These are phyloP conservation scores for Nephila pilipes DNA, from an alignment of 1,140 invertebrate species.

Conservation along the genomic window DNA sequence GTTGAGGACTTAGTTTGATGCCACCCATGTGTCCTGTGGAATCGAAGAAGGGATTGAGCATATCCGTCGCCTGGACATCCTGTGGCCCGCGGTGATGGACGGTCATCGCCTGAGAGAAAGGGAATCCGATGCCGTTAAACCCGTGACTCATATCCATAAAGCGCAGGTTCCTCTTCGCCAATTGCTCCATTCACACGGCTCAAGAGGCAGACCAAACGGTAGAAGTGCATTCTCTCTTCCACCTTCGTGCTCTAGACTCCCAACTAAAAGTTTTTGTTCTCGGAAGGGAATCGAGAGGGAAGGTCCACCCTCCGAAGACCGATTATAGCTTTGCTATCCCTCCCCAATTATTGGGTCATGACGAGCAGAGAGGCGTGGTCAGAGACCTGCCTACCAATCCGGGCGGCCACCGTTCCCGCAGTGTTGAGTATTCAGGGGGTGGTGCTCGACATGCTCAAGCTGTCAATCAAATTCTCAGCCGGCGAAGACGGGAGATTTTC, in stretches of 20 bases:
- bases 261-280: constrained; percentile 61
- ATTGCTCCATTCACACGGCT: constrained; percentile 66
- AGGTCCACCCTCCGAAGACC: neutral
- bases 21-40: constrained; percentile 85
- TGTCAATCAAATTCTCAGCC: constrained; percentile 67
- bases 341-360: constrained; percentile 73
- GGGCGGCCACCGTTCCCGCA: constrained; percentile 1
- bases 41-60: constrained; percentile 91
- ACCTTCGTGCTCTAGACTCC: constrained; percentile 29
- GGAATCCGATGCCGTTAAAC: constrained; percentile 66
- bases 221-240: constrained; percentile 55
- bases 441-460: constrained; percentile 33
- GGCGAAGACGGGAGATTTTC: neutral
- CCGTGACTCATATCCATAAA: constrained; percentile 70
- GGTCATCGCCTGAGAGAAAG: constrained; percentile 62
- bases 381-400: constrained; percentile 63
- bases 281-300: neutral
- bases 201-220: constrained; percentile 26
- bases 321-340: constrained; percentile 51
- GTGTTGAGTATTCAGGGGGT: constrained; percentile 57
- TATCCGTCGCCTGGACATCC: constrained; percentile 79
- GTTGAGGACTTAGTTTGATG: constrained; percentile 88
- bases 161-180: constrained; percentile 65
- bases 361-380: constrained; percentile 60
- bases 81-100: constrained; percentile 67